Conservation (phyloP, 2,113 vertebrate species). For the Tragelaphus buxtoni region DNA sequence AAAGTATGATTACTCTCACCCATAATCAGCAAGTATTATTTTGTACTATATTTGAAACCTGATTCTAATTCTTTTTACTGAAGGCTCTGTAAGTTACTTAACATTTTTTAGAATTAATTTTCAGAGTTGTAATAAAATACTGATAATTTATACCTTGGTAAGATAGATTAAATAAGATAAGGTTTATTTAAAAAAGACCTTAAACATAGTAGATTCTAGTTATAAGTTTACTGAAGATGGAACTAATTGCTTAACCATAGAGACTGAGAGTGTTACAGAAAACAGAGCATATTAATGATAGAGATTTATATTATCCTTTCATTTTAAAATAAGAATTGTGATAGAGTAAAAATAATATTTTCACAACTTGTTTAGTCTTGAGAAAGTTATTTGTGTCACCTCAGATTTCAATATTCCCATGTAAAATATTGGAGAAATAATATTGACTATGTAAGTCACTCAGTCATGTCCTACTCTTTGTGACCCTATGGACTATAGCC, state of each 20-base stretch:
- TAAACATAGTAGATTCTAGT: background rate
- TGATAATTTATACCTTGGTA: background rate
- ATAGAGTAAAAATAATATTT: conserved; percentile 6
- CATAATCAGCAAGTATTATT: background rate
- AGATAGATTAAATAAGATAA: background rate
- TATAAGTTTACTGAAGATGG: background rate
- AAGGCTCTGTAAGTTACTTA: background rate
- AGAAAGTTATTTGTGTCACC: background rate
- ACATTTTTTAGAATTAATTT: conserved; percentile 14
- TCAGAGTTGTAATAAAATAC: background rate
- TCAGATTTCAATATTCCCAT: background rate
- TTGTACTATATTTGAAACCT: background rate
- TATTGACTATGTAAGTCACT: background rate
- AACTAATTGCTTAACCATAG: background rate
- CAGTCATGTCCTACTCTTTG: background rate
- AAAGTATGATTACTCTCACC: background rate
- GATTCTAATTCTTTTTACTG: background rate
- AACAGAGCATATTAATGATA: background rate
- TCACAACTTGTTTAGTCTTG: background rate
- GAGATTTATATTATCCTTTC: background rate
- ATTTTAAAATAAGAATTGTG: background rate
- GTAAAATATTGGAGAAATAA: background rate
- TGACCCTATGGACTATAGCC: background rate
- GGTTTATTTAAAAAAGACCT: background rate
- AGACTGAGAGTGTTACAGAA: background rate